phyloP scores from a whole-genome alignment of 2,797 vertebrate species.

The Numenius phaeopus region DNA sequence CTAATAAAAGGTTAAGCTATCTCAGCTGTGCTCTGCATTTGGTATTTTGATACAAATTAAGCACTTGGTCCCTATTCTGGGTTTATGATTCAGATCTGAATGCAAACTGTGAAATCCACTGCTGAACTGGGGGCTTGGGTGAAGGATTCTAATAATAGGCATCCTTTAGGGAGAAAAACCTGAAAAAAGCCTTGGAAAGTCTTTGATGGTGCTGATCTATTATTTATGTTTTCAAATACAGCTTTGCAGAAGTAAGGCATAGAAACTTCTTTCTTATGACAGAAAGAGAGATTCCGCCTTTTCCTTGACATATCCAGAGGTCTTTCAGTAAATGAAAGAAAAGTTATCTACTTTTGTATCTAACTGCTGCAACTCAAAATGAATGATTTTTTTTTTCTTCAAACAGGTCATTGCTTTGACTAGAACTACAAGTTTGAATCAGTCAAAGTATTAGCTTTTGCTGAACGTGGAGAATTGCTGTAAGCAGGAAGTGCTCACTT shows the following conservation, averaged over 20 bases:
- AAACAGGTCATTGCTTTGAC: neutral
- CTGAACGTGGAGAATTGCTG: neutral
- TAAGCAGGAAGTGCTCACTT: neutral
- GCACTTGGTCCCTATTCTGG: neutral
- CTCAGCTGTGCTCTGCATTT: neutral
- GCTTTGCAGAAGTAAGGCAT: neutral
- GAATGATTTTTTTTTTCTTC: neutral
- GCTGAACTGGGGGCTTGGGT: accelerated
- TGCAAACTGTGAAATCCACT: neutral
- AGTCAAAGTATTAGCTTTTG: neutral
- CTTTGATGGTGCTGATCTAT: neutral
- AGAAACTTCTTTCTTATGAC: neutral
- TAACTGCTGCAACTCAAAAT: neutral
- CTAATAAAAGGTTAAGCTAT: neutral
- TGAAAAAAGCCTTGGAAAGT: neutral
- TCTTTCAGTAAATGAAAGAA: neutral
- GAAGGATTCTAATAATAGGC: neutral
- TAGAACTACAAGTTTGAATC: neutral
- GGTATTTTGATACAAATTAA: neutral
- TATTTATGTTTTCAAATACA: neutral
- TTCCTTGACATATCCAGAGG: neutral
- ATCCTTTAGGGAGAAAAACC: neutral
- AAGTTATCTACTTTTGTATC: neutral
- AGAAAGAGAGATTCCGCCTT: neutral
- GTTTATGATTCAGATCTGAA: neutral